Evolutionary conservation across 2,113 vertebrate genomes (phyloP), one percentile per base, ranked within the genome.

Genomic region (Pituophis catenifer): DNA sequence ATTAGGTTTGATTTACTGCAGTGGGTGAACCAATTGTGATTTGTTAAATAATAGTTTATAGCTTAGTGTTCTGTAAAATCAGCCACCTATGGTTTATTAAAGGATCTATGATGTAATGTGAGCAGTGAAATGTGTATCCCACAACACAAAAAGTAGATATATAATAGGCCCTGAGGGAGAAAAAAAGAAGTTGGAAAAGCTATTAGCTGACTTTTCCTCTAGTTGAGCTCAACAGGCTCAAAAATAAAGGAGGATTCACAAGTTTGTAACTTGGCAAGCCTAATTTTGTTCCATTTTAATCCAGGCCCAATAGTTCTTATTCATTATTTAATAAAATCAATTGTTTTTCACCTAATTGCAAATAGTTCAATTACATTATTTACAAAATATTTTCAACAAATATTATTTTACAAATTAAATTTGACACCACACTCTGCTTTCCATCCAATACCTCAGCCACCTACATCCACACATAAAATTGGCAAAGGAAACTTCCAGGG

Each of bases 231-330:
- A 38, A n/a, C 44, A 86, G 29, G 29, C 33, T 53, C 48, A 62
- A 86, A 59, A n/a, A 21, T 53, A 58, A 59, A 90, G 52, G n/a
- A 52, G 4, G 15, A 75, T 29, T 65, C 55, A 62, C 29, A 10
- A 7, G 44, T 44, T 62, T 90, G 70, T 23, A 59, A 53, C 19
- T 24, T 52, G 57, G 21, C 55, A 90, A 58, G 12, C 3, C 26
- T 26, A 90, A 54, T n/a, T 95, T 87, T 90, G 85, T 9, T 89
- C 96, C 91, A 10, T 75, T 57, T 90, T 93, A 85, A 0, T 1
- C 26, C 38, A 92, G 89, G 54, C 44, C 89, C 53, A 93, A 91
- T 55, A 90, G 57, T 58, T 44, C 75, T 93, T 85, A 26, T 52
- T 52, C 24, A 17, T 89, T 93, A 55, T 52, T 62, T 91, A 88